Evolutionary conservation across 2,888 invertebrate genomes (phyloP).

Genomic region (Standfussiana lucernea): DNA sequence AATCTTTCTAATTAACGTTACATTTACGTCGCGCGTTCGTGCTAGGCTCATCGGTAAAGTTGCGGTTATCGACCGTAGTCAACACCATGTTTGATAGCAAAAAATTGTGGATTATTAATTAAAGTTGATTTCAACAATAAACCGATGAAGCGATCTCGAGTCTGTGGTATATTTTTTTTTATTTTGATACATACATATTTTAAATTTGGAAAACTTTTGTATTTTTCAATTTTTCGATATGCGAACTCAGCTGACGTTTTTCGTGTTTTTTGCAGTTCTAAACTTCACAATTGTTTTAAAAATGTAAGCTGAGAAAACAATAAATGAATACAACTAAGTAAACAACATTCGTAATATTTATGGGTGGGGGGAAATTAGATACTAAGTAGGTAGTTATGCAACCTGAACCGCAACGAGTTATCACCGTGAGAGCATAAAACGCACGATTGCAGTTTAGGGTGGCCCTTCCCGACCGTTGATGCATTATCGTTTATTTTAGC

Average conservation of each 20-base stretch:
- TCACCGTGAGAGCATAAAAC: too few relatives aligned
- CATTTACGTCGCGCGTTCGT: not conserved
- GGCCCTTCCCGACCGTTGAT: too few relatives aligned
- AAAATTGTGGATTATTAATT: conserved; percentile 15
- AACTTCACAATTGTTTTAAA: not conserved
- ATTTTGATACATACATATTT: too few relatives aligned
- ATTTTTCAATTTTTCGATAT: not conserved
- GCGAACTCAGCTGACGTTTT: not conserved
- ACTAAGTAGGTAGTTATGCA: too few relatives aligned
- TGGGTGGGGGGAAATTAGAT: too few relatives aligned
- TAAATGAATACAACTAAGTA: not conserved
- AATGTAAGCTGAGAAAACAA: not conserved
- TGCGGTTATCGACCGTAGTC: conserved; percentile 13
- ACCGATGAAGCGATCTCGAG: not conserved
- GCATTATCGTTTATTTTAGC: too few relatives aligned
- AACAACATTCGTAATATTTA: not conserved
- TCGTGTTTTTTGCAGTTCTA: not conserved
- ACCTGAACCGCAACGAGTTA: too few relatives aligned
- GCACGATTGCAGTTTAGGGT: too few relatives aligned
- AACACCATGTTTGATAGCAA: conserved; percentile 2
- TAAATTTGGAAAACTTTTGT: not conserved
- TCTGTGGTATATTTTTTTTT: not conserved
- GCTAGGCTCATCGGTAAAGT: not conserved
- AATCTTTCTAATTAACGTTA: not conserved
- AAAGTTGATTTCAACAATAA: conserved; percentile 5